Base-by-base conservation (phyloP, 2,113 vertebrate species). In the Coturnix japonica region DNA sequence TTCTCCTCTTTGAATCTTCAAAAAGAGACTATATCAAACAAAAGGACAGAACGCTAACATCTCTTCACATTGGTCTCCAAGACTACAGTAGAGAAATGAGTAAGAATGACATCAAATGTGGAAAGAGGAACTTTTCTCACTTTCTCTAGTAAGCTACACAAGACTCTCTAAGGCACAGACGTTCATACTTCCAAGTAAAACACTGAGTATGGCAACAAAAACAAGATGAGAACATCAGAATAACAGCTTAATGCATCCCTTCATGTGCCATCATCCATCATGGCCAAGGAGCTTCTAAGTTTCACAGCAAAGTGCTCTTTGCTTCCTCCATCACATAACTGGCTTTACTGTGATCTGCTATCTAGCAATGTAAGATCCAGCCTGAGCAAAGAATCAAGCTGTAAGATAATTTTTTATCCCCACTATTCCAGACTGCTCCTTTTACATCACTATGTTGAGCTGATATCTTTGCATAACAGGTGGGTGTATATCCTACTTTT, bases 11-110 rank as follows among this genome's bases (percentile, higher is more conserved):
- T 95, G 74, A 89, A n/a, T 63, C 60, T 86, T 91, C 94, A 88
- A 86, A 88, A 94, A 75, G 23, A 20, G 41, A 41, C 47, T 16
- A 8, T 64, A 86, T 82, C 91, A 89, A 95, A 95, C 85, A 69
- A 65, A 75, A 81, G 46, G 72, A 91, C 16, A 64, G 81, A 74
- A 37, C 3, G 0, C 69, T 46, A 82, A 76, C n/a, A 1, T 60
- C 64, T 54, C 66, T 60, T 72, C 67, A 11, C 20, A 59, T 63
- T 64, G 30, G 43, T 76, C 59, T 44, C 46, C 59, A 49, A 79
- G 51, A 47, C 75, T 60, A 18, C 13, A 0, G 31, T 19, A 90
- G 57, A 77, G 72, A 93, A 72, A 72, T 13, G 43, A 74, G 65
- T 13, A 75, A 86, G 89, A 90, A 85, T 37, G 54, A 30, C 61